A percentile compares a stretch with the other conserved stretches of the same genome.
Evolutionary conservation across 2,113 vertebrate genomes (phyloP).

Genomic region (Erpornis zantholeuca): DNA sequence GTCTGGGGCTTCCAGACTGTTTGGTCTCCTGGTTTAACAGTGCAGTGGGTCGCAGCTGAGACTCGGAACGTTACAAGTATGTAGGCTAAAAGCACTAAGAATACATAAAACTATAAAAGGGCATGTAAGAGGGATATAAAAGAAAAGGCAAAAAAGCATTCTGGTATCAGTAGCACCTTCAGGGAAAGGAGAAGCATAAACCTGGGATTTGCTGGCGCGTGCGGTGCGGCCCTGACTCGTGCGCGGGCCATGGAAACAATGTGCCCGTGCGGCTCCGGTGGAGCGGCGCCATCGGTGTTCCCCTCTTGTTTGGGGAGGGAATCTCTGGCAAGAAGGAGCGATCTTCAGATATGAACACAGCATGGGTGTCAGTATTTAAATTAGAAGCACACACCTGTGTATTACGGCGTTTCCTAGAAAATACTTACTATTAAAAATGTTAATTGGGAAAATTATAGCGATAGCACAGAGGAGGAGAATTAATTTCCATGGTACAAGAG

Average conservation of each 20-base stretch:
- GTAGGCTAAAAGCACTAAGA: too few species aligned
- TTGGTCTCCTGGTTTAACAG: too few species aligned
- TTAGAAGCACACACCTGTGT: constrained; percentile 47
- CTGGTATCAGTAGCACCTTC: background rate
- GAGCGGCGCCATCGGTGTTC: background rate
- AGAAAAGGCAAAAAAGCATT: too few species aligned
- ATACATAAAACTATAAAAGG: too few species aligned
- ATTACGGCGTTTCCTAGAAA: constrained; percentile 25
- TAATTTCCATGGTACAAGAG: constrained; percentile 1
- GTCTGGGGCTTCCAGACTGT: too few species aligned
- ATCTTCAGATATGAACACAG: constrained; percentile 12
- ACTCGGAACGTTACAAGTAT: too few species aligned
- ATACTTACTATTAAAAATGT: constrained; percentile 35
- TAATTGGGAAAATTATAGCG: constrained; percentile 30
- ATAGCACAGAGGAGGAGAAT: constrained; percentile 25
- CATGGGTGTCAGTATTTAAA: constrained; percentile 39
- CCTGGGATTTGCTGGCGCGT: accelerated
- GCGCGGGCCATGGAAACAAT: background rate
- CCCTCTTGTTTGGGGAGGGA: background rate
- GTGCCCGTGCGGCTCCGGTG: background rate
- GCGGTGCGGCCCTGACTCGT: background rate
- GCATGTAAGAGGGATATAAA: too few species aligned
- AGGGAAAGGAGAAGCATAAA: background rate
- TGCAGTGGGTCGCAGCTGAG: too few species aligned
- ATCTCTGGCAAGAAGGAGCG: background rate